phyloP scores from a whole-genome alignment of 1,140 invertebrate species.

The Drosophila littoralis region DNA sequence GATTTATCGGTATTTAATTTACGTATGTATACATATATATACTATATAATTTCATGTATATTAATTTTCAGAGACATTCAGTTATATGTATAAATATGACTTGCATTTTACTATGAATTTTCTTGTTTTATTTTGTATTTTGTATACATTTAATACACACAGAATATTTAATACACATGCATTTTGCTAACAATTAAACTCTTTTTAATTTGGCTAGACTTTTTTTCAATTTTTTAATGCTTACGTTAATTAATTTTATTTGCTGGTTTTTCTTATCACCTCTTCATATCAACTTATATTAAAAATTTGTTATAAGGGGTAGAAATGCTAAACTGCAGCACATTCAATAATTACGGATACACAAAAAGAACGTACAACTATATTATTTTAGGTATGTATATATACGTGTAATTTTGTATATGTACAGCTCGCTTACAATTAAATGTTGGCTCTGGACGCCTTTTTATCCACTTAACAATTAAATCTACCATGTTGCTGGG shows the following conservation, averaged over 20 bases:
- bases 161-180: constrained; percentile 39
- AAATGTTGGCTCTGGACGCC: constrained; percentile 20
- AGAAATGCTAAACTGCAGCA: constrained; percentile 20
- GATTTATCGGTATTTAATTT: constrained; percentile 52
- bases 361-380: constrained; percentile 15
- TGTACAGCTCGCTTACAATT: constrained; percentile 40
- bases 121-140: constrained; percentile 12
- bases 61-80: constrained; percentile 29
- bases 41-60: constrained; percentile 40
- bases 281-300: constrained; percentile 11
- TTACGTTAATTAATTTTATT: constrained; percentile 24
- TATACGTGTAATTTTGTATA: constrained; percentile 35
- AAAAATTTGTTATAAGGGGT: neutral
- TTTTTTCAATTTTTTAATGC: constrained; percentile 4
- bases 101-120: constrained; percentile 23
- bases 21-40: constrained; percentile 48
- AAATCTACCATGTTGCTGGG: constrained; percentile 78
- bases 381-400: constrained; percentile 12
- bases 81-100: constrained; percentile 20
- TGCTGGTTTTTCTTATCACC: constrained; percentile 37
- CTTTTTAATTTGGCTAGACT: constrained; percentile 49
- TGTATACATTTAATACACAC: constrained; percentile 46
- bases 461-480: constrained; percentile 51
- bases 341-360: constrained; percentile 12
- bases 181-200: constrained; percentile 47